Base-by-base conservation (phyloP, 1,140 invertebrate species). In the Diprion similis region DNA sequence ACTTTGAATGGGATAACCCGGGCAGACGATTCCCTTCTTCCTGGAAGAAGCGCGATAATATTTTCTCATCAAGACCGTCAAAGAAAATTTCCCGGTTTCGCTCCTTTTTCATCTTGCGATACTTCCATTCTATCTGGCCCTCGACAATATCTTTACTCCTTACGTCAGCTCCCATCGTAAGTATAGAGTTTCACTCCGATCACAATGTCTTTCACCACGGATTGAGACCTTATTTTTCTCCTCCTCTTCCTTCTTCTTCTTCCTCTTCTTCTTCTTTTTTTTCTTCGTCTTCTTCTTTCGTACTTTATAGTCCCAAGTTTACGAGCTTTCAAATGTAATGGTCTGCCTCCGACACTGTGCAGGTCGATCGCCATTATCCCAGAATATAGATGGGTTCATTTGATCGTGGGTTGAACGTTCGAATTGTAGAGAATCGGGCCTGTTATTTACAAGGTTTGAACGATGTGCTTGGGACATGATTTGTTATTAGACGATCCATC, bases 321-420 rank as follows among this genome's bases (percentile, higher is more conserved):
- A 59, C 51, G 51, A 59, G 51, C 51, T 59, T 59, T n/a, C 51
- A 59, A 59, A 59, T 59, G n/a, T 59, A 59, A 59, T 59, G 51
- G 51, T 11, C 51, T 13, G n/a, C 11, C n/a, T 59, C n/a, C 51
- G 51, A 59, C 51, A 37, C 24, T 37, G 24, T 37, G 24, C 24
- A 37, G 24, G 24, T 37, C 51, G 51, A 59, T 59, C 51, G 51
- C 51, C 51, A 59, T 59, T 59, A 59, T 15, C 51, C 51, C 51
- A 59, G 51, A 59, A 59, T 59, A 59, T 59, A 59, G n/a, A 59
- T n/a, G 51, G 51, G n/a, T 59, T 59, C 51, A 17, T 59, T 59
- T 59, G n/a, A 59, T 59, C 51, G 51, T 59, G 11, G 51, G n/a
- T 13, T 59, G 51, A 59, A 59, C 11, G 11, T 15, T 17, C 51